Percentiles rank a stretch among this genome's conserved stretches.
These are phyloP conservation scores for Polydrusus tereticollis DNA, from an alignment of 2,888 invertebrate species.

Conservation along the genomic window DNA sequence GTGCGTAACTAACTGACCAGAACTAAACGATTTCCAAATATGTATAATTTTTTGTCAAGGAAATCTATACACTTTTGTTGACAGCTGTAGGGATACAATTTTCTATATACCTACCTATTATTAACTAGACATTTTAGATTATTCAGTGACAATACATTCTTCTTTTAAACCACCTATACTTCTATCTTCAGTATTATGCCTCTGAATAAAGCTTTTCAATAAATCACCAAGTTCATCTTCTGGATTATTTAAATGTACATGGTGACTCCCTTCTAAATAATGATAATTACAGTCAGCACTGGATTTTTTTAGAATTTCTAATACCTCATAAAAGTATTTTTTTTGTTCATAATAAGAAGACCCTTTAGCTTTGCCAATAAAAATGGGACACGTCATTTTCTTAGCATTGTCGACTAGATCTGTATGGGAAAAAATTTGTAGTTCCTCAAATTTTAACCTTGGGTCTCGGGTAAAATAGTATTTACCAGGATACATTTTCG, in stretches of 20 bases:
- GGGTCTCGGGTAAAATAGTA: constrained; percentile 46
- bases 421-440: constrained; percentile 66
- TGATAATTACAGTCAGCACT: constrained; percentile 73
- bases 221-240: constrained; percentile 65
- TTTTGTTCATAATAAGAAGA: constrained; percentile 71
- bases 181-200: constrained; percentile 38
- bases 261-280: constrained; percentile 78
- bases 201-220: constrained; percentile 61
- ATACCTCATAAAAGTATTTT: constrained; percentile 70
- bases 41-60: too few relatives aligned
- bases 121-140: neutral
- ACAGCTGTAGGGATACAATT: too few relatives aligned
- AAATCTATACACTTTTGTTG: too few relatives aligned
- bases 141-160: constrained; percentile 29
- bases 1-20: too few relatives aligned
- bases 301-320: constrained; percentile 69
- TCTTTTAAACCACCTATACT: constrained; percentile 29
- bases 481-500: constrained; percentile 69
- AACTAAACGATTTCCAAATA: too few relatives aligned
- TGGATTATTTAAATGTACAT: constrained; percentile 81
- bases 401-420: constrained; percentile 71
- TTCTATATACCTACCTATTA: too few relatives aligned
- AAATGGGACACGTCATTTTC: constrained; percentile 74
- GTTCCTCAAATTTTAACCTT: constrained; percentile 23
- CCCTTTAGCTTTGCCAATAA: constrained; percentile 70